Evolutionary conservation across 1,140 invertebrate species (phyloP).

Genomic region (Anthonomus grandis): DNA sequence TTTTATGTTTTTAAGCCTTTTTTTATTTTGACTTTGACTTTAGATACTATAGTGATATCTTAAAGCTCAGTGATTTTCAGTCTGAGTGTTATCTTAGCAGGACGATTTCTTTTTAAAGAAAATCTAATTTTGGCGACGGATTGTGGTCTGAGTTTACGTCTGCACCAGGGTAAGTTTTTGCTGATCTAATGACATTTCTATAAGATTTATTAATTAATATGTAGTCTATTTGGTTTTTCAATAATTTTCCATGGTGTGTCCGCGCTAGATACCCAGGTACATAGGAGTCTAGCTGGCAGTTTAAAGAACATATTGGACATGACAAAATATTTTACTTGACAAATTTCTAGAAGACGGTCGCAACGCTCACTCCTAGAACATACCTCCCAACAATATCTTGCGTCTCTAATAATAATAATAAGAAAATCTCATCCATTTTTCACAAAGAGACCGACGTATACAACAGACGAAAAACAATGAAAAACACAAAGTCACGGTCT

Average conservation of each 20-base stretch:
- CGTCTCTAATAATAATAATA: no score
- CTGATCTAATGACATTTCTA: constrained; percentile 36
- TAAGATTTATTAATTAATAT: constrained; percentile 40
- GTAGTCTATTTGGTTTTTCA: constrained; percentile 46
- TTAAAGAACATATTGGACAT: neutral
- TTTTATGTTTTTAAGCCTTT: no score
- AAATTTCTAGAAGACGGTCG: constrained; percentile 32
- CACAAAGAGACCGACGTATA: no score
- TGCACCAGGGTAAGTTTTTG: constrained; percentile 36
- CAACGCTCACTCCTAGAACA: constrained; percentile 39
- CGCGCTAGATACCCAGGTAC: neutral
- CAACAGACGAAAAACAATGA: no score
- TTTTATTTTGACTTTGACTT: no score
- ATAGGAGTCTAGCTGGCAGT: neutral
- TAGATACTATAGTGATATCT: no score
- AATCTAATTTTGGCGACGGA: no score
- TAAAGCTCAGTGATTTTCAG: no score
- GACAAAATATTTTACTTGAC: neutral
- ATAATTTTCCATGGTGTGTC: constrained; percentile 21
- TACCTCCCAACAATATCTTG: constrained; percentile 15
- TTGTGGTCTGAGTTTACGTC: constrained; percentile 42
- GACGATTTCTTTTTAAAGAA: no score
- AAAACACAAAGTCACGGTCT: no score
- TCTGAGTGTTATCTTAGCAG: no score
- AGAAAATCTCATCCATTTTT: no score